Base-by-base conservation (phyloP, 2,888 invertebrate genomes). In the Drosophila setosimentum region DNA sequence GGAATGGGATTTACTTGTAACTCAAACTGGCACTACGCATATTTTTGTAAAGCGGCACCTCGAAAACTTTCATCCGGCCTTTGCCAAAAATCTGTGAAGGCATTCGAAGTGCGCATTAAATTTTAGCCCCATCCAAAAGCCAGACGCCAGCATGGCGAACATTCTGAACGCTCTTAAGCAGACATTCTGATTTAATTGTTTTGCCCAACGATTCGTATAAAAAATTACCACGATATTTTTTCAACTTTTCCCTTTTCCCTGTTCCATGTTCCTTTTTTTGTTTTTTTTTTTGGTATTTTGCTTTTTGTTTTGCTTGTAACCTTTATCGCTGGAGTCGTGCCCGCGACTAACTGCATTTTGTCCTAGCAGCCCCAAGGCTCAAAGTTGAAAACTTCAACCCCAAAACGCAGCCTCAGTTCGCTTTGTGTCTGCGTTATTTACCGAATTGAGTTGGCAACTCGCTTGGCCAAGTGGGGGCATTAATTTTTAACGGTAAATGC, bases 401-500 rank as follows among this genome's bases (percentile, higher is more conserved):
- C 62, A 37, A 45, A 42, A 40, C 55, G 67, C 68, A 35, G 48
- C 10, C 33, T 45, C 58, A 67, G 27, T 27, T 40, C 75, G 65
- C 55, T 64, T 54, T 54, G 35, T 66, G 64, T 65, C 73, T 73
- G 76, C 74, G 57, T 88, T 90, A 82, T 86, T 89, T 87, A 83
- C 72, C 78, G 82, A 87, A 90, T 84, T 91, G 84, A 80, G 86
- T 86, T 80, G 86, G 78, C 83, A 82, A 76, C 89, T 80, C 80
- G 73, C 77, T 78, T 16, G 54, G 68, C 78, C 84, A 80, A 90
- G 89, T 82, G 84, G 78, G 68, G 73, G 78, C 90, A 91, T 91
- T 91, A 80, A 91, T 89, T 91, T 91, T 91, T 90, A 91, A 91
- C 85, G 91, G 80, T 87, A 89, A 91, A 87, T 80, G 80, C 88